These are phyloP conservation scores for Caenorhabditis sp. DNA, from an alignment of 2,888 invertebrate species.

Conservation along the genomic window DNA sequence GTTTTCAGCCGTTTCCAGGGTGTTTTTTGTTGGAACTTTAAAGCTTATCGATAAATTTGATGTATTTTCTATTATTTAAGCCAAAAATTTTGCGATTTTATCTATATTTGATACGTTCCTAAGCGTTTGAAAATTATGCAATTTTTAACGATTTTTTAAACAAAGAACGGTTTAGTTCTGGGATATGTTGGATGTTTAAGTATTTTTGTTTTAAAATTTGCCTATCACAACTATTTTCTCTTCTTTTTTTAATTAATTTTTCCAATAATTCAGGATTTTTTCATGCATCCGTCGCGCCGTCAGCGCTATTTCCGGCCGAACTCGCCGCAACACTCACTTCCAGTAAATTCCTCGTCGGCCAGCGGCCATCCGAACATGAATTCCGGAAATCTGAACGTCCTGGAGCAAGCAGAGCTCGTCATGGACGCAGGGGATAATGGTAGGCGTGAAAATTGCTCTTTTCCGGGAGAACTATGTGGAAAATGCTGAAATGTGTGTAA, in stretches of 20 bases:
- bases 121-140: too few species aligned
- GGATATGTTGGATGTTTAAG: constrained; percentile 4
- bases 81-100: too few species aligned
- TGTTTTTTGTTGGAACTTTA: too few species aligned
- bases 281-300: constrained; percentile 56
- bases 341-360: not conserved
- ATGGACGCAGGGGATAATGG: constrained; percentile 40
- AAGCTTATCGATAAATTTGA: too few species aligned
- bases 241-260: too few species aligned
- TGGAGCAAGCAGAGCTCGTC: constrained; percentile 48
- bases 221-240: too few species aligned
- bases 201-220: not conserved
- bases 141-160: too few species aligned
- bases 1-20: not conserved
- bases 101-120: too few species aligned
- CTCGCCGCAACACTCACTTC: constrained; percentile 24
- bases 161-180: too few species aligned
- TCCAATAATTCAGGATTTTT: too few species aligned
- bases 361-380: constrained; percentile 9
- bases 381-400: constrained; percentile 31
- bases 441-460: too few species aligned
- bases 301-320: constrained; percentile 55
- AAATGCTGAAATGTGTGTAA: not conserved
- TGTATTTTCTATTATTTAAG: too few species aligned
- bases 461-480: not conserved